Base-by-base conservation (phyloP, 2,113 vertebrate species). In the Tetrao urogallus region DNA sequence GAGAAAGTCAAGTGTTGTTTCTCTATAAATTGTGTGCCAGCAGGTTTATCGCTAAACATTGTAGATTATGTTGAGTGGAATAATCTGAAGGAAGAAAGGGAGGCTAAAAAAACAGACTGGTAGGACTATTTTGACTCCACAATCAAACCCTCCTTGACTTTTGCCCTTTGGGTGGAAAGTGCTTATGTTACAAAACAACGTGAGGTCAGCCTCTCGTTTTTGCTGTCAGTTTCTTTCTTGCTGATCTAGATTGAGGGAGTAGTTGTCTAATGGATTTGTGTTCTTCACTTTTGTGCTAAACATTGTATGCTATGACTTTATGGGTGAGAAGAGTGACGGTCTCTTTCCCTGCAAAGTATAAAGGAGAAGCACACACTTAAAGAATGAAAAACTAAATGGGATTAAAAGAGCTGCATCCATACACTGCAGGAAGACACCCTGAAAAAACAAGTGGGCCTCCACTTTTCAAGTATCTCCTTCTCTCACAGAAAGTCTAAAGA, bases 81-180 rank as follows among this genome's bases (percentile, higher is more conserved):
- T 90, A 97, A 97, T 97, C 95, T 82, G 86, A 94, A 98, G 97
- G 97, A 97, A 97, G 97, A 96, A 92, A 84, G 95, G 98, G 97
- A 98, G 97, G 97, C 96, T 97, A 97, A 97, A 98, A 98, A 97
- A 98, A 98, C 97, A 98, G 79, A 60, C 86, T 3, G 18, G 97
- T 94, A 96, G 96, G 93, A 84, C 93, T 96, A 81, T 95, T 97
- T 97, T 93, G 96, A 96, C 97, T 97, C 94, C 95, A 92, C 97
- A 97, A 86, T 97, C 96, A 94, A 96, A 94, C 89, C 92, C 87
- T 95, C 93, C 96, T 96, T 97, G 97, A 98, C 97, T 96, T 92
- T 38, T 94, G 97, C 88, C 92, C 96, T 97, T 96, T 88, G 91
- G 92, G 87, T 93, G 95, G 95, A 97, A 97, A 97, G 97, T 80